Evolutionary conservation across 2,888 invertebrate genomes (phyloP).

Genomic region (Bombylius discolor): DNA sequence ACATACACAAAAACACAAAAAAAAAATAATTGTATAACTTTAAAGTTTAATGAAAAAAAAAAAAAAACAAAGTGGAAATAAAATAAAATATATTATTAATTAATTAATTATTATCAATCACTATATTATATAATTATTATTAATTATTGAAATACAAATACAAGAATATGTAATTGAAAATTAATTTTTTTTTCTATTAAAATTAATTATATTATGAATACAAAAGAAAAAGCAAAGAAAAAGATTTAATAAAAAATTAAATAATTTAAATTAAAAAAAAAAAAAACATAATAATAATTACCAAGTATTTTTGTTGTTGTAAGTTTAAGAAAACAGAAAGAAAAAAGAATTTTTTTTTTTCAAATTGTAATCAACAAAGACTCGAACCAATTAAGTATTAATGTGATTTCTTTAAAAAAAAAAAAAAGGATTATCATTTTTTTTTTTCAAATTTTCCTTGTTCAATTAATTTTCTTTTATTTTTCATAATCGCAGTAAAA

Average conservation of each 20-base stretch:
- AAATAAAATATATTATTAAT: too few species aligned
- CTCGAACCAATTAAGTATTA: conserved; percentile 37
- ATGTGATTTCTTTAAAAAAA: neutral
- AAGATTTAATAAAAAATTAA: neutral
- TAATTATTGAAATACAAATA: too few species aligned
- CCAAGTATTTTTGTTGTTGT: neutral
- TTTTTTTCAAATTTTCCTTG: too few species aligned
- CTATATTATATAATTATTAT: too few species aligned
- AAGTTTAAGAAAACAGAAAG: neutral
- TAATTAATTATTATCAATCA: too few species aligned
- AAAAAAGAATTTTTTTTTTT: neutral
- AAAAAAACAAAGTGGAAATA: neutral
- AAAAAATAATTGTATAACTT: neutral
- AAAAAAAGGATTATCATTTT: too few species aligned
- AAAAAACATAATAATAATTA: neutral
- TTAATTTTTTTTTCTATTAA: too few species aligned
- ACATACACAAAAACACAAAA: too few species aligned
- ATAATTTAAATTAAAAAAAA: neutral
- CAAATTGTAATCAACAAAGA: conserved; percentile 20
- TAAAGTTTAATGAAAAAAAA: neutral
- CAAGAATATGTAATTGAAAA: too few species aligned
- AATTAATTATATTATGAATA: too few species aligned
- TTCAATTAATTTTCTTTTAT: too few species aligned
- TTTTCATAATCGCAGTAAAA: too few species aligned
- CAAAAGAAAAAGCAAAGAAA: neutral